These are phyloP conservation scores for Eolophus roseicapilla DNA, from an alignment of 2,113 vertebrate genomes.

Conservation along the genomic window DNA sequence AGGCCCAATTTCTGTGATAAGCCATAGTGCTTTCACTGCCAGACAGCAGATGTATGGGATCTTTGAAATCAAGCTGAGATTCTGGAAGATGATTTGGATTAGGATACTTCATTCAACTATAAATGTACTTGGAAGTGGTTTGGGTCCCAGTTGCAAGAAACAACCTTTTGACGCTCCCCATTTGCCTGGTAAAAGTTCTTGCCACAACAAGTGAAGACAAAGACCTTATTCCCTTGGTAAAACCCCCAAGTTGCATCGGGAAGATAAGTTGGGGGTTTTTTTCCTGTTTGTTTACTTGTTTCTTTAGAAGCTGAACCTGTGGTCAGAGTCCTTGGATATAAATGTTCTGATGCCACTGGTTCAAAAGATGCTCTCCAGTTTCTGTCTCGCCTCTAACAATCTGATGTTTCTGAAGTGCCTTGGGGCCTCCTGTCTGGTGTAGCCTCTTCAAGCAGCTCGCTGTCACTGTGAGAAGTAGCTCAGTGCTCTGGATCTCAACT, in stretches of 20 bases:
- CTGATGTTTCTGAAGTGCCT: background rate
- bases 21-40: background rate
- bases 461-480: rapidly evolving
- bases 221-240: rapidly evolving
- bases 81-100: background rate
- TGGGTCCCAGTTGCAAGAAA: background rate
- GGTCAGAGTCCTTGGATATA: background rate
- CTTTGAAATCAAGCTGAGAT: background rate
- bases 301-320: background rate
- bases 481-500: background rate
- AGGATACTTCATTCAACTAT: background rate
- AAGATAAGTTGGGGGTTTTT: rapidly evolving
- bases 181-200: background rate
- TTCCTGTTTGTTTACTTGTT: background rate
- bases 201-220: background rate
- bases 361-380: background rate
- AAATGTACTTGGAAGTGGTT: no score
- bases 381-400: background rate
- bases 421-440: background rate
- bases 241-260: background rate
- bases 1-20: background rate
- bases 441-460: background rate
- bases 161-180: rapidly evolving
- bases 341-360: background rate
- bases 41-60: background rate